Base-by-base conservation (phyloP, 2,113 vertebrate species). In the Isichthys henryi region DNA sequence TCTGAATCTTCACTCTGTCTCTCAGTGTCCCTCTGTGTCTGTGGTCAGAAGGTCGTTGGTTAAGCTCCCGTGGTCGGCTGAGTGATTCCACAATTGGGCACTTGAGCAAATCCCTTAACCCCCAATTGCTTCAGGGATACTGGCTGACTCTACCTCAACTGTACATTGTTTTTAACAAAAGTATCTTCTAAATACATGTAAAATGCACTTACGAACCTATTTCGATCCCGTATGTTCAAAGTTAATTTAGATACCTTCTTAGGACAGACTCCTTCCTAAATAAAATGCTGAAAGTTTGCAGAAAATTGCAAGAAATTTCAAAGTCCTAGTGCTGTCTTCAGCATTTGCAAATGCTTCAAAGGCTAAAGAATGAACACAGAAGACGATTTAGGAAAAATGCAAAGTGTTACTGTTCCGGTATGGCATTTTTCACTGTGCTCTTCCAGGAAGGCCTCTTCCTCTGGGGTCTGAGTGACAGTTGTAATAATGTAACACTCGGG, bases 401-500 rank as follows among this genome's bases (percentile, higher is more conserved):
- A 15, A 27, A 50, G 23, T 86, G 83, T 50, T 86, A n/a, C 83
- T 49, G n/a, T 50, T 86, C 31, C 48, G 82, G 17, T 80, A n/a
- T 49, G 52, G 53, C 48, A 89, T 89, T 86, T 62, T 15, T 43
- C 53, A 89, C 58, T 89, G 85, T 31, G 45, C 83, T 82, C 56
- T 53, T 86, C 80, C 43, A 89, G 84, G 21, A 66, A 58, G 45
- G 53, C 53, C 82, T 66, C 84, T 66, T 86, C 84, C 84, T 53
- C 56, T 45, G 82, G 83, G 39, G 39, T 27, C 52, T 89, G 89
- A 89, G 52, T 86, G 89, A 86, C 89, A 89, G 89, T 39, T 52
- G 43, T 86, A 89, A 89, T 89, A 89, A 89, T 82, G 82, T 52
- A 89, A 58, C 53, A 27, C 52, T 58, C 35, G 31, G 53, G 62